Conservation (phyloP, 2,888 invertebrate species). For the Harmothoe impar region DNA sequence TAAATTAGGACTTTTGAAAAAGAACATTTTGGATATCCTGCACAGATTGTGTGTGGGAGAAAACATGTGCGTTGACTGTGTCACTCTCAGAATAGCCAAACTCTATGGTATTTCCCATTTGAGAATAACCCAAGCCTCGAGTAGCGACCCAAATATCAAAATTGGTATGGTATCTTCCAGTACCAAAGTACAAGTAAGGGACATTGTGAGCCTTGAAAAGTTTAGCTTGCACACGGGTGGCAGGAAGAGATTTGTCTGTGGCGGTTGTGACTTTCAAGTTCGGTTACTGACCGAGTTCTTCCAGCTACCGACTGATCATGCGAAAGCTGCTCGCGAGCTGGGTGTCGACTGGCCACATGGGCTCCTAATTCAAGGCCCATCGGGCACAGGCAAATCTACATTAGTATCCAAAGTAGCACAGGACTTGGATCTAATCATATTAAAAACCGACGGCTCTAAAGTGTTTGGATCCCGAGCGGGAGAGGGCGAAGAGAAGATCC, state of each 20-base stretch:
- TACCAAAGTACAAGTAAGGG: constrained; percentile 72
- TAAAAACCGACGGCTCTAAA: constrained; percentile 84
- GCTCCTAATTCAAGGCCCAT: constrained; percentile 78
- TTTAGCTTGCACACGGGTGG: constrained; percentile 65
- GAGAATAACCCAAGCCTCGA: constrained; percentile 67
- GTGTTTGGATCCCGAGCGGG: constrained; percentile 85
- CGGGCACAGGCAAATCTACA: constrained; percentile 85
- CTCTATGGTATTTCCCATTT: constrained; percentile 74
- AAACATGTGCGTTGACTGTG: constrained; percentile 70
- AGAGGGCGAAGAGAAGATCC: constrained; percentile 85
- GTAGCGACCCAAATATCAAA: constrained; percentile 18
- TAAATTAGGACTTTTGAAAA: not conserved
- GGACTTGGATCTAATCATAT: constrained; percentile 84
- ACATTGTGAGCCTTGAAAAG: constrained; percentile 74
- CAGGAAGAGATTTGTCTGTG: constrained; percentile 66
- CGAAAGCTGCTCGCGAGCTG: constrained; percentile 65
- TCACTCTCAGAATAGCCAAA: constrained; percentile 70
- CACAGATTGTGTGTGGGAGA: not conserved
- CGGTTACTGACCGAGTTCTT: constrained; percentile 74
- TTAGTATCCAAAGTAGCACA: constrained; percentile 87
- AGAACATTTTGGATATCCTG: constrained; percentile 23
- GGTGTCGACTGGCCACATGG: constrained; percentile 73
- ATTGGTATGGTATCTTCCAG: constrained; percentile 69
- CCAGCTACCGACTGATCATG: constrained; percentile 69
- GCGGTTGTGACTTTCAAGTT: constrained; percentile 74